These are phyloP conservation scores for Crenuchus spilurus DNA, from an alignment of 2,797 vertebrate genomes.

Conservation along the genomic window DNA sequence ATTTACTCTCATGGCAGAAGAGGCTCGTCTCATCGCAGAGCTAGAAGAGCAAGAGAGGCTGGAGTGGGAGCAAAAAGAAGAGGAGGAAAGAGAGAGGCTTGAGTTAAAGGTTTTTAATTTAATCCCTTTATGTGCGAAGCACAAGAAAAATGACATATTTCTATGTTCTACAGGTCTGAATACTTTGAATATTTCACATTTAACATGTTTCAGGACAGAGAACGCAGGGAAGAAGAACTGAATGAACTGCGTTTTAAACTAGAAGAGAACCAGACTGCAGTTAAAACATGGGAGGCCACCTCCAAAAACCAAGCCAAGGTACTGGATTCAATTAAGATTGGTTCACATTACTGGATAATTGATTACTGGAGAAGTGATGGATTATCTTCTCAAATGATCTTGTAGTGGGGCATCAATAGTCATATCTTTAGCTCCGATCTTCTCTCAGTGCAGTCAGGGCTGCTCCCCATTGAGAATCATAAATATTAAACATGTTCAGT, in stretches of 20 bases:
- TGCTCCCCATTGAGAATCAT: too few species aligned
- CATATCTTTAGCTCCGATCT: too few species aligned
- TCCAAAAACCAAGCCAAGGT: constrained; percentile 75
- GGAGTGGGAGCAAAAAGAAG: constrained; percentile 74
- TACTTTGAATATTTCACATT: neutral
- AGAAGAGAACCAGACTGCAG: constrained; percentile 77
- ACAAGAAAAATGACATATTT: neutral
- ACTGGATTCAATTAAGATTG: too few species aligned
- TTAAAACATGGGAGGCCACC: constrained; percentile 72
- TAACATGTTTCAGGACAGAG: constrained; percentile 71
- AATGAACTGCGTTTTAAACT: constrained; percentile 78
- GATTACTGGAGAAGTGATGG: too few species aligned
- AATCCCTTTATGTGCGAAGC: neutral
- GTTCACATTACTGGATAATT: neutral
- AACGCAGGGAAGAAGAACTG: constrained; percentile 78
- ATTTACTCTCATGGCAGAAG: constrained; percentile 70
- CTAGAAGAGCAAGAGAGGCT: constrained; percentile 78
- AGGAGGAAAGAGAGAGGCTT: constrained; percentile 75
- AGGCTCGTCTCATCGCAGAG: constrained; percentile 75
- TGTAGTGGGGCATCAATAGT: too few species aligned
- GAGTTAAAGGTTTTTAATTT: constrained; percentile 82
- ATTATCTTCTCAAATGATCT: too few species aligned
- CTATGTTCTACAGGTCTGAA: neutral
- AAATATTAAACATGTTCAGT: too few species aligned
- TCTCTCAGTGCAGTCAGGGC: too few species aligned